Base-by-base conservation (phyloP, 2,797 vertebrate species). In the Taenioides sp. region DNA sequence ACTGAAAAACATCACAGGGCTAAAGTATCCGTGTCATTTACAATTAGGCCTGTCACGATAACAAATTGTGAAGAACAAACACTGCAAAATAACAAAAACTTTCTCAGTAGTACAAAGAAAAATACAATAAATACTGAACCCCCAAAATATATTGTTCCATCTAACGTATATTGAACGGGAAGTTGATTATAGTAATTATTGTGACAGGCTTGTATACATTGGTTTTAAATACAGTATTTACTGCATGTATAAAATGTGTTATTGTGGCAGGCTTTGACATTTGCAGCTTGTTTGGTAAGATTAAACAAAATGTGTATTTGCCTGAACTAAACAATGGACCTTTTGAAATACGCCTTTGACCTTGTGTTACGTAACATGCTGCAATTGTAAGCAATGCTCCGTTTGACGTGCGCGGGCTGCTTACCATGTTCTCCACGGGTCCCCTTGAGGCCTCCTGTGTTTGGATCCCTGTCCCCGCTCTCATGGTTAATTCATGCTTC, bases 401-500 rank as follows among this genome's bases (percentile, higher is more conserved):
- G 62, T 65, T 70, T 20, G 68, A 70, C 58, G 47, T 65, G 52
- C 52, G 40, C 57, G 54, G 71, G 23, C 74, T 69, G 70, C 74
- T 80, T 58, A 50, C 69, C 72, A 23, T 55, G 9, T 76, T 49
- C 59, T 69, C 61, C 64, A 20, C 47, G 34, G 70, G 65, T 80
- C 50, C 80, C 49, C 14, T 20, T 16, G 60, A 67, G 80, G 67
- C 64, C 74, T 75, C 47, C 71, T 79, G 82, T 86, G 79, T 86
- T 85, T 88, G 60, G 74, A 75, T 85, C 79, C 71, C 74, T 66
- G 78, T 88, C 80, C 82, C 81, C 69, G 70, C 67, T 16, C 82
- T 87, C 86, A 90, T 94, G 83, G 87, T 89, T 93, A 90, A 93
- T 93, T 91, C 84, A 92, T 62, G 65, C 71, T 0, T 60, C 87